Conservation (phyloP, 2,797 vertebrate species). For the Hephaestus fuliginosus region DNA sequence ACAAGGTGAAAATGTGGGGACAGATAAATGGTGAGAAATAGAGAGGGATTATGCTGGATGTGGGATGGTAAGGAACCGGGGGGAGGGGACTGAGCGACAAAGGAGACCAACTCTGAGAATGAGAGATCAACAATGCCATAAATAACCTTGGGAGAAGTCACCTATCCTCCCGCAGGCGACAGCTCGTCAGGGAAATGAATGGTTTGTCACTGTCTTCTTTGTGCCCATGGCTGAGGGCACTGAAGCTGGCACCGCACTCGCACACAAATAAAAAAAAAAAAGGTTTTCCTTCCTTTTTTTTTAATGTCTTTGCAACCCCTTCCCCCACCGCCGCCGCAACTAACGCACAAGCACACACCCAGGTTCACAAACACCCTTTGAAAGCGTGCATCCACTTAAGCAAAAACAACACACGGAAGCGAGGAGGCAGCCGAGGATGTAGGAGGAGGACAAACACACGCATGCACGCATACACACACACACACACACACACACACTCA, state of each 20-base stretch:
- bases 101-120: conserved; percentile 66
- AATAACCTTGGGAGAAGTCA: conserved; percentile 91
- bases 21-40: conserved; percentile 43
- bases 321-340: not conserved
- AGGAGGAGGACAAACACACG: not conserved
- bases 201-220: conserved; percentile 92
- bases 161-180: conserved; percentile 88
- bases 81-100: conserved; percentile 29
- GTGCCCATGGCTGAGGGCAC: conserved; percentile 92
- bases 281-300: conserved; percentile 53
- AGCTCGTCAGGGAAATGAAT: conserved; percentile 98
- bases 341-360: conserved; percentile 49
- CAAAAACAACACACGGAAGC: conserved; percentile 44
- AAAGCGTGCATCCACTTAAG: conserved; percentile 73
- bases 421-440: conserved; percentile 34
- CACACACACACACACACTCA: conserved; percentile 20
- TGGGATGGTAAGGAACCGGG: conserved; percentile 29
- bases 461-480: not conserved
- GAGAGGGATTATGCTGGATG: conserved; percentile 36
- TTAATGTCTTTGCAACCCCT: conserved; percentile 51
- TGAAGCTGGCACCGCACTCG: conserved; percentile 85
- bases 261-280: conserved; percentile 43
- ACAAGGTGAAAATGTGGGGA: conserved; percentile 30
- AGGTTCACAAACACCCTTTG: conserved; percentile 68
- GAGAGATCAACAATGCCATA: conserved; percentile 85